These are phyloP conservation scores for Alentia gelatinosa DNA, from an alignment of 2,888 invertebrate species.

Conservation along the genomic window DNA sequence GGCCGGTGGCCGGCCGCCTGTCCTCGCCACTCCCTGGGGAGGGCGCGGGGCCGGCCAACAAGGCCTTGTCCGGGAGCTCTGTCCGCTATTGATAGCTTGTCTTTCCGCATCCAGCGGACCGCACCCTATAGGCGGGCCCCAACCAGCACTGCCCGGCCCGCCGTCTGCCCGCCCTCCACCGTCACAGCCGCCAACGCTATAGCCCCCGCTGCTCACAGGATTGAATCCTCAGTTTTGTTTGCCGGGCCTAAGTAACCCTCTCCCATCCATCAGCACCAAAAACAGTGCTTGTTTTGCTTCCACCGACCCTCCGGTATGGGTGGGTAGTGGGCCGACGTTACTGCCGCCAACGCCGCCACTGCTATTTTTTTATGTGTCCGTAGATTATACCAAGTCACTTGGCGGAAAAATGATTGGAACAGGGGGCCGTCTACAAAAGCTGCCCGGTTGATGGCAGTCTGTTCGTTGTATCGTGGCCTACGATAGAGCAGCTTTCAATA, in stretches of 20 bases:
- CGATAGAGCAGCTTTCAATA: background rate
- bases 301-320: background rate
- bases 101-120: background rate
- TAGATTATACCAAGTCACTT: background rate
- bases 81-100: conserved; percentile 26
- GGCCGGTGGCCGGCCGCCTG: background rate
- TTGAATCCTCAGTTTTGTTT: background rate
- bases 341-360: background rate
- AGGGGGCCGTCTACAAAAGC: background rate
- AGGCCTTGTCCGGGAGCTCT: background rate
- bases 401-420: background rate
- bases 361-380: background rate
- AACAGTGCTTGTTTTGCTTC: background rate
- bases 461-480: background rate
- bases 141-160: background rate
- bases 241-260: conserved; percentile 27
- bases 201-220: background rate
- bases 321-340: background rate
- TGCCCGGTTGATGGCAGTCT: background rate
- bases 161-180: background rate
- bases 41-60: background rate
- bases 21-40: background rate
- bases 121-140: background rate
- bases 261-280: background rate
- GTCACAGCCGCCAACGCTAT: background rate